Conservation (phyloP, 2,888 invertebrate genomes). For the Cetonia aurata region DNA sequence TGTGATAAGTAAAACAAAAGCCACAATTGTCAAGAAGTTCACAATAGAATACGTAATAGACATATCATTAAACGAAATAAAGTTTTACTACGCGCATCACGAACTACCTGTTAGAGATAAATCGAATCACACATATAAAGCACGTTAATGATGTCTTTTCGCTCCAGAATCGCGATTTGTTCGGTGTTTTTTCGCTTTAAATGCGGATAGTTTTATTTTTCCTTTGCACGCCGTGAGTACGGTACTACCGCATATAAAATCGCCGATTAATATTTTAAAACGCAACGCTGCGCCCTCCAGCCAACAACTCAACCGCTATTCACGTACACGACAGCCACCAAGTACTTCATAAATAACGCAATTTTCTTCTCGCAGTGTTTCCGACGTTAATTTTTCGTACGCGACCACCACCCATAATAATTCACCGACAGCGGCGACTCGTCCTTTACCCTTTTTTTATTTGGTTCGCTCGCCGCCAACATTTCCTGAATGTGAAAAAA, state of each 20-base stretch:
- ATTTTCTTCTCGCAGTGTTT: slow-evolving; percentile 37
- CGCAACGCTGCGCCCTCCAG: slow-evolving; percentile 3
- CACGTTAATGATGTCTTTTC: too few relatives aligned
- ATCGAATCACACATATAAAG: too few relatives aligned
- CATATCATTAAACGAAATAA: too few relatives aligned
- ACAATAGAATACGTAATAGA: too few relatives aligned
- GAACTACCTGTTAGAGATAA: too few relatives aligned
- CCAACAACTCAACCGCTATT: slow-evolving; percentile 22
- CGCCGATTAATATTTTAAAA: slow-evolving; percentile 33
- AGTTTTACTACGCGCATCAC: too few relatives aligned
- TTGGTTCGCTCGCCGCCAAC: background rate
- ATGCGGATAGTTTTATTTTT: slow-evolving; percentile 28
- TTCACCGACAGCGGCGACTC: slow-evolving; percentile 18
- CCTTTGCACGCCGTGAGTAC: background rate
- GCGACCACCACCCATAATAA: slow-evolving; percentile 11
- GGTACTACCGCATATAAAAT: background rate
- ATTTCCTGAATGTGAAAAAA: slow-evolving; percentile 9
- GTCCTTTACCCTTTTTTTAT: slow-evolving; percentile 3
- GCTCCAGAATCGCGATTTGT: too few relatives aligned
- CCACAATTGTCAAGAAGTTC: too few relatives aligned
- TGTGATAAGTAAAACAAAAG: too few relatives aligned
- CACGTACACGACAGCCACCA: slow-evolving; percentile 20
- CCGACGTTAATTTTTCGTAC: slow-evolving; percentile 38
- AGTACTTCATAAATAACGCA: slow-evolving; percentile 39
- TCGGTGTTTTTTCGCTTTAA: slow-evolving; percentile 24